Evolutionary conservation across 2,113 vertebrate genomes (phyloP), one percentile per base, ranked within the genome.

Genomic region (Haplochromis burtoni): DNA sequence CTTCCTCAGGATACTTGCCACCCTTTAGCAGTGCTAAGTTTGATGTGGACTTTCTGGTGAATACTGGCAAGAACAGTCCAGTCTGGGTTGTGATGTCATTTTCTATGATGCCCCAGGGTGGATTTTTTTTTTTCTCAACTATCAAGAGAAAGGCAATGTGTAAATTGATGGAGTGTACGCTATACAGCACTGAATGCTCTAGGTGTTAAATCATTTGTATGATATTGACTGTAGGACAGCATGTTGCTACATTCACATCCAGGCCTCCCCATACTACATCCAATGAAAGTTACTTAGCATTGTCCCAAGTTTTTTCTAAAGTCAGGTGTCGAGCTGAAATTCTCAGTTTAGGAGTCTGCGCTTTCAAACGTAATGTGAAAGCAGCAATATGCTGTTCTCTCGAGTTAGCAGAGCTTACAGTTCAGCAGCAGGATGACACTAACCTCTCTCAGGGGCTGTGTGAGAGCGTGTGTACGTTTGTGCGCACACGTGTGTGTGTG

Each of bases 1-100:
- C 0, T 99, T 98, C 92, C 94, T 98, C 83, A 97, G 98, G 91
- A 87, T 98, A 81, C 96, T 99, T 80, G 98, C 98, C 73, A 99
- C 98, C 2, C 97, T 99, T 33, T 99, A 99, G 97, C 96, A 83
- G 51, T 12, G 10, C 82, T 31, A 49, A 2, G 13, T 33, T 73
- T 35, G 31, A 19, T 17, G 8, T 59, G 31, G 35, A 47, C 59
- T 31, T 88, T 16, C 8, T 13, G 29, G 7, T 10, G 35, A 24
- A 71, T 21, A 38, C 42, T 76, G 35, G 40, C 26, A 78, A 1
- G 7, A 78, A 13, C 10, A 51, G 73, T 33, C 17, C 40, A 38
- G 49, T 26, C 73, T 57, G 6, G 55, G 29, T 47, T 54, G 29
- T 88, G 87, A 81, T 88, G 82, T 92, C 78, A 80, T 80, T 85